Evolutionary conservation across 1,140 invertebrate genomes (phyloP), one percentile per base, ranked within the genome.

Genomic region (Drosophila saltans): DNA sequence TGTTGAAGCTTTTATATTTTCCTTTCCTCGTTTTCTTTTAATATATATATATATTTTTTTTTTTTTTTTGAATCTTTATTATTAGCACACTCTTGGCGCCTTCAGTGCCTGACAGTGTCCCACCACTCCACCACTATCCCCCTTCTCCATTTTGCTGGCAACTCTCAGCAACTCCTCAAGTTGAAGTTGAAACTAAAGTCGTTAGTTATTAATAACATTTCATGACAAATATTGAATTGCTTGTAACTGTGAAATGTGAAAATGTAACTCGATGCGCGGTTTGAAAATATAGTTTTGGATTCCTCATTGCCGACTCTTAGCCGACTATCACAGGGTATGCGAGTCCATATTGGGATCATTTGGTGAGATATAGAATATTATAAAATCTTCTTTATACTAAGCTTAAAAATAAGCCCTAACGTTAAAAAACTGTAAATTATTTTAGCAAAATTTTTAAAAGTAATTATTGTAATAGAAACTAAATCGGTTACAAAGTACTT

Each of bases 141-240:
- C 45, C 26, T 10, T 26, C 45, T 52, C 8, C 45, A 52, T 52
- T 52, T 52, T 10, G 24, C 45, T 52, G 21, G 21, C 56, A 52
- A 52, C 45, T 52, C 45, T 52, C 45, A 10, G 45, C 45, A 52
- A 66, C 43, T 75, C 72, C 70, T 75, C 71, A 75, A 75, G 71
- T 72, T 52, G 45, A 52, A 52, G 57, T 40, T 59, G 57, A 59
- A 59, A 39, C 36, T 59, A 39, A 59, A 59, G 61, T 77, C 74
- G 66, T 77, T 69, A 70, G 63, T 45, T 77, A 77, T 77, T 77
- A 77, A 77, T 77, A 75, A 61, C 74, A 65, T 77, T 70, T 75
- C 74, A 75, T 77, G 73, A 77, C 74, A 77, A 77, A 77, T 77
- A 77, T 77, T 77, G 74, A 77, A 77, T 70, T 74, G 74, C 76